These are phyloP conservation scores for Erythrolamprus reginae DNA, from an alignment of 2,113 vertebrate genomes.

Conservation along the genomic window DNA sequence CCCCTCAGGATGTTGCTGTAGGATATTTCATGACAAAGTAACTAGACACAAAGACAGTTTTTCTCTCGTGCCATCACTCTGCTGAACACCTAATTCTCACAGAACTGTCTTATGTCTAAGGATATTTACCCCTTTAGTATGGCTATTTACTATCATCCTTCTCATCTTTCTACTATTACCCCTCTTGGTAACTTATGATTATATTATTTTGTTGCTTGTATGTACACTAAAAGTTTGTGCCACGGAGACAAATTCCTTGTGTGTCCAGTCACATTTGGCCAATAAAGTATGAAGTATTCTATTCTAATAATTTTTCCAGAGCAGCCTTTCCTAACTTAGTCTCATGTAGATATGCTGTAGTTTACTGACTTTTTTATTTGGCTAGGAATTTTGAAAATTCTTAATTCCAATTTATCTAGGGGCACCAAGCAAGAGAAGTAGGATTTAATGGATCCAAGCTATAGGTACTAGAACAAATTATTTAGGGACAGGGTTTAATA, in stretches of 20 bases:
- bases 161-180: not conserved
- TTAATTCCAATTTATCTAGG: not conserved
- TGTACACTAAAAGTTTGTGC: not conserved
- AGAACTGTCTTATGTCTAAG: not conserved
- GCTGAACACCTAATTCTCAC: not conserved
- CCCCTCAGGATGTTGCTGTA: not conserved
- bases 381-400: not conserved
- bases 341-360: not conserved
- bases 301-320: not conserved
- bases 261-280: not conserved
- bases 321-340: not conserved
- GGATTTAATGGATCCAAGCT: not conserved
- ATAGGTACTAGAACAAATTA: not conserved
- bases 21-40: not conserved
- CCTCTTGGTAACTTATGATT: not conserved
- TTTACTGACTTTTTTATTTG: not conserved
- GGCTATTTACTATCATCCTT: not conserved
- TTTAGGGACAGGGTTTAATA: not conserved
- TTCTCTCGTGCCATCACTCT: not conserved
- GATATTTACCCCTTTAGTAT: not conserved
- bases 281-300: not conserved
- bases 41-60: not conserved
- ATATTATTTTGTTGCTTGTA: not conserved
- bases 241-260: not conserved
- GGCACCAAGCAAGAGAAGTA: not conserved